A percentile compares a stretch with the other conserved stretches of the same genome.
Conservation (phyloP, 2,113 vertebrate species). For the Pteronura brasiliensis region DNA sequence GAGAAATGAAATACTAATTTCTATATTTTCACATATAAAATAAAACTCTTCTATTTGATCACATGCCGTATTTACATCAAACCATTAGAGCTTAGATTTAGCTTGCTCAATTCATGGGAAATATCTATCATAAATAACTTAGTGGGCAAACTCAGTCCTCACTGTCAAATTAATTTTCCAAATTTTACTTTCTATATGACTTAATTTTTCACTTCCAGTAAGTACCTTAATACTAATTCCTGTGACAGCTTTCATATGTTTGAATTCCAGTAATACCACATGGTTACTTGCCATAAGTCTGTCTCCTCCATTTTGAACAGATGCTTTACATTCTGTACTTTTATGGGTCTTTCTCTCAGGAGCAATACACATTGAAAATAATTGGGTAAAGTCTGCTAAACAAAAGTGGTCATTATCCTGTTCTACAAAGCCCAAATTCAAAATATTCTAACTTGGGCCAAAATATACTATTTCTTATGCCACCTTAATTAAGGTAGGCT, state of each 20-base stretch:
- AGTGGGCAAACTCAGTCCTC: background rate
- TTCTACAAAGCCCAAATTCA: background rate
- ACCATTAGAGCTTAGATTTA: background rate
- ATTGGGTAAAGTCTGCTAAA: background rate
- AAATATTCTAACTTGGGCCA: background rate
- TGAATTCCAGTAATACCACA: background rate
- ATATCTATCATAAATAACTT: background rate
- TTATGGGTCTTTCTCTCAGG: background rate
- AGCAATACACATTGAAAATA: constrained; percentile 15
- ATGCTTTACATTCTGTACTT: background rate
- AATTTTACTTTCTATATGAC: background rate
- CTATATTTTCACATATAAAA: background rate
- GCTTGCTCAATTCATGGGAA: background rate
- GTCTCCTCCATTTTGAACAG: background rate
- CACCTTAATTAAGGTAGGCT: background rate
- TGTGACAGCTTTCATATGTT: background rate
- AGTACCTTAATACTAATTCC: background rate
- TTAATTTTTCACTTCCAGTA: background rate
- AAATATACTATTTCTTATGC: background rate
- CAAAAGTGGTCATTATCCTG: background rate
- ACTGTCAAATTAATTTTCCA: background rate
- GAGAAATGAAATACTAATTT: background rate
- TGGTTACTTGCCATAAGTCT: background rate
- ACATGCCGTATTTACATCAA: background rate
- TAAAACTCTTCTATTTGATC: background rate